These are phyloP conservation scores for Sturmia bella DNA, from an alignment of 2,888 invertebrate genomes.

Conservation along the genomic window DNA sequence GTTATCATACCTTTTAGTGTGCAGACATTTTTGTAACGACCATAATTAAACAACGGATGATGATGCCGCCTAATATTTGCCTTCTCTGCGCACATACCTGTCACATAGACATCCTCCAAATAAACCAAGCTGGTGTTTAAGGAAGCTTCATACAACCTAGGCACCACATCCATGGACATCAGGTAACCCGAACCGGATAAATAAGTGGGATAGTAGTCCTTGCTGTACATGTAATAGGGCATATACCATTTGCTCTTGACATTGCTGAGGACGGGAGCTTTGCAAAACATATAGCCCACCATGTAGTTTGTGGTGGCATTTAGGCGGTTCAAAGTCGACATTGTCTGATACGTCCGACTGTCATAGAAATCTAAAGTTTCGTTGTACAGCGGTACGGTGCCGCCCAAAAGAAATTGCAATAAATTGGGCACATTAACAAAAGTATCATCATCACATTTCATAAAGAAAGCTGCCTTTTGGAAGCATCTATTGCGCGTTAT, in stretches of 20 bases:
- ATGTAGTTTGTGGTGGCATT: slow-evolving; percentile 83
- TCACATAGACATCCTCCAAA: slow-evolving; percentile 90
- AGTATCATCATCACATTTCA: slow-evolving; percentile 94
- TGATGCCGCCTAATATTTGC: slow-evolving; percentile 85
- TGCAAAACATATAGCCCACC: slow-evolving; percentile 90
- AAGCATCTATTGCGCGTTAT: slow-evolving; percentile 85
- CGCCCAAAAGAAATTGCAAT: slow-evolving; percentile 82
- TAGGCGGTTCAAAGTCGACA: slow-evolving; percentile 77
- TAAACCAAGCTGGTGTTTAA: slow-evolving; percentile 88
- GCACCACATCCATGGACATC: slow-evolving; percentile 87
- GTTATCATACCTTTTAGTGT: slow-evolving; percentile 83
- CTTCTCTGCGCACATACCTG: slow-evolving; percentile 87
- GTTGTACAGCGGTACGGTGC: slow-evolving; percentile 81
- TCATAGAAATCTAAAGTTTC: slow-evolving; percentile 79
- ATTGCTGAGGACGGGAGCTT: slow-evolving; percentile 89
- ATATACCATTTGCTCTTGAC: slow-evolving; percentile 91
- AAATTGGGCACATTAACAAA: slow-evolving; percentile 90
- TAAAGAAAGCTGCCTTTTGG: slow-evolving; percentile 85
- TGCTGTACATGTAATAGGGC: slow-evolving; percentile 89
- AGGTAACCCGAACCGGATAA: slow-evolving; percentile 91
- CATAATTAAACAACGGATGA: slow-evolving; percentile 85
- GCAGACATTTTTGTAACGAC: slow-evolving; percentile 82
- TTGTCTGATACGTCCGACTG: slow-evolving; percentile 74
- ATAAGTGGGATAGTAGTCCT: slow-evolving; percentile 89
- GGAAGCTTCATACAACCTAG: slow-evolving; percentile 86